Evolutionary conservation across 1,140 invertebrate species (phyloP).

Genomic region (Macrosteles quadrilineatus): DNA sequence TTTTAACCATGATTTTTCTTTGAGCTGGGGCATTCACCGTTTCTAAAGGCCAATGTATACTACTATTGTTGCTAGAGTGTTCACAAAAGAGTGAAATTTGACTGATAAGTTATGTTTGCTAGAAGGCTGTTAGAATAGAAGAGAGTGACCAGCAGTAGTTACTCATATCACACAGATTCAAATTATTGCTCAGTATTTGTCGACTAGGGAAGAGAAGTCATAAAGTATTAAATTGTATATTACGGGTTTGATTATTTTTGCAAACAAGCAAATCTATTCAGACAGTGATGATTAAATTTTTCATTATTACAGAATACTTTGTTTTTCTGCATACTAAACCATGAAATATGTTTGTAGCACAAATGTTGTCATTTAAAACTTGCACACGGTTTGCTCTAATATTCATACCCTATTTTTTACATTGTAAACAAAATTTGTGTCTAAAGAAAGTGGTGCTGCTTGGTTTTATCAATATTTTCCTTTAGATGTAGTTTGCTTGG

Average conservation of each 20-base stretch:
- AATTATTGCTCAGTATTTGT: conserved; percentile 13
- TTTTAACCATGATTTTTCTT: no score
- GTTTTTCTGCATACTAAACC: no score
- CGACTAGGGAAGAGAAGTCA: conserved; percentile 6
- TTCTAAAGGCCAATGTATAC: conserved; percentile 3
- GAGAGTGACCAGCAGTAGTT: not conserved
- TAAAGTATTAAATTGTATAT: not conserved
- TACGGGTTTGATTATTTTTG: not conserved
- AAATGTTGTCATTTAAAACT: no score
- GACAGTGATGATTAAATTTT: no score
- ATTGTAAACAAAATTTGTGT: not conserved
- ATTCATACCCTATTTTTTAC: not conserved
- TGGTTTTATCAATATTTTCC: not conserved
- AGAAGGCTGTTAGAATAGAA: conserved; percentile 6
- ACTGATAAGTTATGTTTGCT: conserved; percentile 10
- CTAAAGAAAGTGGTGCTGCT: conserved; percentile 8
- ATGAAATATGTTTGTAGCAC: no score
- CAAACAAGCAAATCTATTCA: no score
- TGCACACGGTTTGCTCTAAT: no score
- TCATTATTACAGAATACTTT: no score
- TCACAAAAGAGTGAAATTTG: not conserved
- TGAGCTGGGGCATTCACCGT: not conserved
- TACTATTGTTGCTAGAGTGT: conserved; percentile 1
- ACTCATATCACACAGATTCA: conserved; percentile 14
- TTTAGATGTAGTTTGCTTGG: not conserved